Evolutionary conservation across 2,113 vertebrate genomes (phyloP).

Genomic region (Rhynchomys soricoides): DNA sequence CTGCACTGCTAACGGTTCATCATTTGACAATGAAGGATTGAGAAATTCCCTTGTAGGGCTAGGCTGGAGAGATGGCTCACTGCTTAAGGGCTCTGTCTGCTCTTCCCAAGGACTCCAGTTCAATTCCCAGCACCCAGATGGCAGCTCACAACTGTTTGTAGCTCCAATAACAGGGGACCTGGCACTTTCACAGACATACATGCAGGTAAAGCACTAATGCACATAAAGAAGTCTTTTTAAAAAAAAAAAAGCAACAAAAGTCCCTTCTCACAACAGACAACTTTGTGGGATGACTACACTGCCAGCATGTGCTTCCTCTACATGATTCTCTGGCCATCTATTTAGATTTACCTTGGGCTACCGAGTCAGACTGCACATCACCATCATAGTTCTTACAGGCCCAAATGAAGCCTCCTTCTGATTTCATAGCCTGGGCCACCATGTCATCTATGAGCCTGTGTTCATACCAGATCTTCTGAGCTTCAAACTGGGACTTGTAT

Average conservation of each 20-base stretch:
- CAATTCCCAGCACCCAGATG: no score
- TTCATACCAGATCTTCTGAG: constrained; percentile 97
- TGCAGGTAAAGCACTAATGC: no score
- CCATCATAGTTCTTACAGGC: constrained; percentile 99
- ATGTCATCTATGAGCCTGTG: constrained; percentile 99
- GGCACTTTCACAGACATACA: no score
- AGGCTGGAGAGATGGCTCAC: no score
- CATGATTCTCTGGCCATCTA: neutral
- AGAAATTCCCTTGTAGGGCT: neutral
- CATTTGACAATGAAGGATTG: neutral
- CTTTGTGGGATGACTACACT: neutral
- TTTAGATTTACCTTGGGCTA: constrained; percentile 93
- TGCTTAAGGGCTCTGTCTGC: no score
- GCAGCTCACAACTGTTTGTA: no score
- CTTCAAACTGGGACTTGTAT: constrained; percentile 94
- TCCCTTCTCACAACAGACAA: neutral
- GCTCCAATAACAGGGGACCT: no score
- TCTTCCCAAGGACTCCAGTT: no score
- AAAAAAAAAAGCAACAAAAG: no score
- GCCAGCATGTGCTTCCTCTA: rapidly evolving
- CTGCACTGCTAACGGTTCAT: neutral
- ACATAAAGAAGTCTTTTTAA: no score
- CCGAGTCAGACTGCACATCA: constrained; percentile 98
- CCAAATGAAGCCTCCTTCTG: constrained; percentile 99
- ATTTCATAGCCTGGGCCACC: constrained; percentile 99